Evolutionary conservation across 1,140 invertebrate species (phyloP), one percentile per base, ranked within the genome.

Genomic region (Cardiocondyla obscurior): DNA sequence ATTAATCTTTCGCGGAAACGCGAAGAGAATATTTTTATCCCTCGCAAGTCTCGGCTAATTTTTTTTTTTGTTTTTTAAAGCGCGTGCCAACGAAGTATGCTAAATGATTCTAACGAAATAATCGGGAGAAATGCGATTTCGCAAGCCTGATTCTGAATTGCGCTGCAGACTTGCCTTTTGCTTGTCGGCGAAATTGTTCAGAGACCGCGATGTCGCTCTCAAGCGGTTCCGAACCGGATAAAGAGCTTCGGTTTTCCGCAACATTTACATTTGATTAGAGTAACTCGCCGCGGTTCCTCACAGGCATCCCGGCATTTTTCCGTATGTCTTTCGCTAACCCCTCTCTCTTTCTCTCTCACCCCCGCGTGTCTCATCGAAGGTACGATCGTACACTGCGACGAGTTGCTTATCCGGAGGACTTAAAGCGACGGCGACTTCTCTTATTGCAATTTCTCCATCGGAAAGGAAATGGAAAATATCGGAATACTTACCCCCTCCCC

Each of bases 231-330:
- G 73, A 85, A 88, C 82, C 69, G 85, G 89, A 90, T 91, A 92
- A 92, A 85, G 85, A 87, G 86, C 86, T 87, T 88, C 82, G 87
- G 86, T 86, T 91, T 92, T 90, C 88, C 90, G 87, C 88, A 90
- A 92, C 90, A 92, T 92, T 92, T 92, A 92, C 92, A 92, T 91
- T 91, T 89, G 88, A 90, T 90, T 91, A 89, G 85, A 87, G 79
- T 85, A 84, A 70, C 69, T 88, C 67, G 83, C 44, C 72, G 60
- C 36, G 51, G 19, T 30, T 12, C 62, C 58, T 30, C 30, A 53
- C 33, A 16, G 16, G 12, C 46, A 25, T 14, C 55, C 19, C 10
- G 36, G 36, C 62, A 86, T 86, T 49, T 76, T 85, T 62, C 86
- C 44, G 49, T 81, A 49, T 36, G 44, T 84, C 42, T 44, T 53